Base-by-base conservation (phyloP, 1,140 invertebrate genomes). In the Diuraphis noxia region DNA sequence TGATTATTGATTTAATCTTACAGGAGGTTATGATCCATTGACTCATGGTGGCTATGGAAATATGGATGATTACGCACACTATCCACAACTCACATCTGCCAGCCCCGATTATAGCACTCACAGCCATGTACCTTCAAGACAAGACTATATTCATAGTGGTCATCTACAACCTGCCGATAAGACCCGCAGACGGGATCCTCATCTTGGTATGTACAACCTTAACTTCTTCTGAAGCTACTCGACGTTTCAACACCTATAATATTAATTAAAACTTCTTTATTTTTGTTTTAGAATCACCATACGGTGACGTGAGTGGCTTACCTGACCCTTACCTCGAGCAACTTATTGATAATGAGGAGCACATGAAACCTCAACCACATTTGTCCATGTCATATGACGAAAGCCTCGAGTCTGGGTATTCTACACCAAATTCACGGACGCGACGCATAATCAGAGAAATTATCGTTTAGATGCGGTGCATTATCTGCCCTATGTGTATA, bases 391-490 rank as follows among this genome's bases (percentile, higher is more conserved):
- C 97, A 93, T 98, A 98, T 94, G 98, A 98, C 94, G 97, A 98
- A 94, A 97, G 97, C 92, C 95, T 98, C 25, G 97, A 98, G 94
- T 98, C 97, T 86, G 98, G 97, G 19, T 98, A 98, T 94, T 98
- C 97, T 79, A 98, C 97, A 92, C 98, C 97, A 77, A 98, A 98
- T 94, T 97, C 97, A 92, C 96, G 97, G 93, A 97, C 96, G 93
- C 95, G 97, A 91, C 95, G 98, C 93, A 97, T 98, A 93, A 98
- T 98, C 93, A 95, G 98, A 92, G 98, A 98, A 94, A 98, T 98
- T 94, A 98, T 98, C 94, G 98, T 99, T 93, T 99, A 92, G 49
- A 92, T n/a, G 34, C 49, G 46, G 1, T n/a, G 8, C 56, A 21
- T 72, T n/a, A n/a, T n/a, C n/a, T n/a, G 34, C 49, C n/a, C 25